phyloP scores from a whole-genome alignment of 2,797 vertebrate species.

The Pangasius larnaudii region DNA sequence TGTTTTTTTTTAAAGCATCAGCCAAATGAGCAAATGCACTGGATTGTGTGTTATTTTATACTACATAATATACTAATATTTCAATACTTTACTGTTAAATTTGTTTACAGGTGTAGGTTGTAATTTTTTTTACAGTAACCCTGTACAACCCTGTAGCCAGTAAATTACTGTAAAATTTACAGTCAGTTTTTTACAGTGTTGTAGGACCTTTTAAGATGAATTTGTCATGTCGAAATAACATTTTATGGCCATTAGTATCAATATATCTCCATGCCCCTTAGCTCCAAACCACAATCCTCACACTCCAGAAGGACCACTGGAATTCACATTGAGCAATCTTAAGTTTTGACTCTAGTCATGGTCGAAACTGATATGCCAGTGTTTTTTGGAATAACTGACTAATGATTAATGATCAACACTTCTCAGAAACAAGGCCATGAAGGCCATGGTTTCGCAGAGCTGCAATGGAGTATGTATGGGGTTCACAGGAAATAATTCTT shows the following conservation, averaged over 20 bases:
- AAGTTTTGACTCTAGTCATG: neutral
- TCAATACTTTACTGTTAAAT: neutral
- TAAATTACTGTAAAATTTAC: neutral
- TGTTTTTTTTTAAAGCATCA: neutral
- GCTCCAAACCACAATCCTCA: neutral
- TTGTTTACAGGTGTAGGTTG: neutral
- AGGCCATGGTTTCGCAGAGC: neutral
- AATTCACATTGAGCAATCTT: neutral
- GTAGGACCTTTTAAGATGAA: neutral
- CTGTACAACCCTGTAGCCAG: neutral
- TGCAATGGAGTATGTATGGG: neutral
- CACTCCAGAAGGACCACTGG: neutral
- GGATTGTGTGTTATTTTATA: neutral
- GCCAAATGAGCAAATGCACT: neutral
- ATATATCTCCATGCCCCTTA: neutral
- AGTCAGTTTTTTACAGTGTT: neutral
- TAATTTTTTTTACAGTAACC: neutral
- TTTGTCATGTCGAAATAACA: neutral
- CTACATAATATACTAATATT: neutral
- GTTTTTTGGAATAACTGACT: conserved; percentile 6
- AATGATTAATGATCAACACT: conserved; percentile 19
- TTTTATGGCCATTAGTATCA: neutral
- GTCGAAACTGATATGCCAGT: neutral
- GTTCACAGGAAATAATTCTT: conserved; percentile 9
- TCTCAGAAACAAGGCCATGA: neutral